Evolutionary conservation across 2,888 invertebrate species (phyloP), one percentile per base, ranked within the genome.

Genomic region (Piscicola geometra): DNA sequence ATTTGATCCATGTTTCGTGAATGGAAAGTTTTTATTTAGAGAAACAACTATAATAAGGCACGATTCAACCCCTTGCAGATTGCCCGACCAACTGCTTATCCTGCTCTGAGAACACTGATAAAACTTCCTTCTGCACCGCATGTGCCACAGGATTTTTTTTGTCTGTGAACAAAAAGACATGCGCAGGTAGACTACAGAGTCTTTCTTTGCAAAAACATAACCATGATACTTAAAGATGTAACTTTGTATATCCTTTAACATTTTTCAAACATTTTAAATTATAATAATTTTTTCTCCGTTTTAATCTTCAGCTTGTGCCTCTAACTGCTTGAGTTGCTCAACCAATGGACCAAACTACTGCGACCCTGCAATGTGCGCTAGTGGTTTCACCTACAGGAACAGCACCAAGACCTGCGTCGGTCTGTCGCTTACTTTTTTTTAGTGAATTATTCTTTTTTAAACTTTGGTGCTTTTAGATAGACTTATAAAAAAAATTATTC

Each of bases 281-380:
- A 9, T 30, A 9, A 30, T 64, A 25, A 64, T 21, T 25, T 64
- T 64, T 64, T 64, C 41, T 41, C 15, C 15, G 15, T 15, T 15
- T 15, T 41, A 41, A 41, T 15, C 41, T 15, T 41, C 41, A 41
- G 9, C 15, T 41, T 41, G 15, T 9, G 9, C 41, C 41, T 41
- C 72, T 28, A 35, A 72, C 47, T 78, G 78, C 75, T 21, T 64
- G n/a, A 50, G 64, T 18, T 78, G 78, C 77, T 12, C 28, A 25
- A 28, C 47, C n/a, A 76, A 72, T 33, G 71, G 52, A 56, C 36
- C 73, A n/a, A 75, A 76, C 5, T 68, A 60, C 71, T 78, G 78
- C 50, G 76, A 76, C 52, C 70, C 72, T 9, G 64, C 41, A 21
- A 50, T 47, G 50, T 78, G 78, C 66, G 21, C 66, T 18, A 32